phyloP scores from a whole-genome alignment of 2,113 vertebrate species.

The Bambusicola thoracicus region DNA sequence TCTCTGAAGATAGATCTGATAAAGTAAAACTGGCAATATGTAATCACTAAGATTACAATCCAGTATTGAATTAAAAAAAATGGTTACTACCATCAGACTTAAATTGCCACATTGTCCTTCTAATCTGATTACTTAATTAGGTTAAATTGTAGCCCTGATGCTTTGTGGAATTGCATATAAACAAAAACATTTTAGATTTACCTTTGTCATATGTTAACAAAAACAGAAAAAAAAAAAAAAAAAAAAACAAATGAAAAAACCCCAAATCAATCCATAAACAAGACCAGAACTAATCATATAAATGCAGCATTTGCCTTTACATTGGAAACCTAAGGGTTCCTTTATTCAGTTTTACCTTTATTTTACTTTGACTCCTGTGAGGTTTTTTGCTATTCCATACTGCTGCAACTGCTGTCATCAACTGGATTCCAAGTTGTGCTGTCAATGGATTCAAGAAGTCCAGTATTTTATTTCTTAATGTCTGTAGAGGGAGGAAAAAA shows the following conservation, averaged over 20 bases:
- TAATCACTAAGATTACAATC: not conserved
- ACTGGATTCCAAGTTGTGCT: slow-evolving; percentile 85
- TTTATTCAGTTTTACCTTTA: slow-evolving; percentile 79
- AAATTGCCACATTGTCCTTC: not conserved
- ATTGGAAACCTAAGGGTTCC: not conserved
- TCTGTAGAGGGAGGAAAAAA: slow-evolving; percentile 72
- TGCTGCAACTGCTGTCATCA: slow-evolving; percentile 88
- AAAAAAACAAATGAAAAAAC: not conserved
- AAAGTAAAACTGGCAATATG: not conserved
- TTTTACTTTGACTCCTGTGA: slow-evolving; percentile 83
- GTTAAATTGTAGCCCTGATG: not conserved
- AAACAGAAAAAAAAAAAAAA: not conserved
- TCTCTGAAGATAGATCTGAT: not conserved
- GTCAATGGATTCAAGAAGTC: slow-evolving; percentile 91
- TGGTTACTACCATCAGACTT: not conserved
- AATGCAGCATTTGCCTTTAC: not conserved
- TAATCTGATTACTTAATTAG: not conserved
- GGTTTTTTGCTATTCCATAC: slow-evolving; percentile 90
- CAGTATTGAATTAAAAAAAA: not conserved
- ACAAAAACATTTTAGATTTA: not conserved
- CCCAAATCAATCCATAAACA: not conserved
- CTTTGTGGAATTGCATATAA: not conserved
- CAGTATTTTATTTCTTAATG: slow-evolving; percentile 88
- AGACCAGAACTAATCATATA: not conserved
- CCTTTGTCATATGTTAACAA: not conserved